Base-by-base conservation (phyloP, 2,797 vertebrate species). In the Rhincodon typus region DNA sequence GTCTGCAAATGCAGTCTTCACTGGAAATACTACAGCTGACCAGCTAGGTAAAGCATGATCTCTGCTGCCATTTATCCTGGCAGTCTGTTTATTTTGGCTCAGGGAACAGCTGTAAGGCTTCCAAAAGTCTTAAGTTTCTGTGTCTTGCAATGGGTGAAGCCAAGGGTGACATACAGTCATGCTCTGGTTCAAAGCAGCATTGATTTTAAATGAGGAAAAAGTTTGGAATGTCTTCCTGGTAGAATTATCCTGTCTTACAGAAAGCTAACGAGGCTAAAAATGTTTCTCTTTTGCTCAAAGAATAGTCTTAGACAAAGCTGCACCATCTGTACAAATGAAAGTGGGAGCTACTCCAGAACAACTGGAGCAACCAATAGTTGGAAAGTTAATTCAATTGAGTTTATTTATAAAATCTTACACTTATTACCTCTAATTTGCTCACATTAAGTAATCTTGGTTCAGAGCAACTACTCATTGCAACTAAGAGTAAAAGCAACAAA, bases 71-170 rank as follows among this genome's bases (percentile, higher is more conserved):
- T 74, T 93, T 91, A 96, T 96, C 82, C 66, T 67, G 94, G 57
- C 90, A 42, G 93, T 46, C 91, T 95, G 94, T 95, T 96, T 96
- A 96, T 95, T 87, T 96, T 96, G 96, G 96, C 96, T 96, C 30
- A 74, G 46, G 46, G 7, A 74, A 74, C 95, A 72, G 87, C 95
- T 93, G 94, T 74, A 95, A 67, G 79, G 94, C 94, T 91, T 91
- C 96, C 86, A 91, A 34, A 62, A 50, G 70, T 70, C 74, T 95
- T 86, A 57, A n/a, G 79, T 88, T 95, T 86, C 94, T 88, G 84
- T 57, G 50, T 95, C 82, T 88, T 66, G 84, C 94, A 91, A 86
- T 66, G 87, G 96, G 57, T 69, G 38, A 69, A 94, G 42, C 12
- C n/a, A 67, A 72, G 38, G 42, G 74, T 86, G 95, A 79, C 79